Conservation (phyloP, 2,888 invertebrate genomes). For the Masnerella sp. region DNA sequence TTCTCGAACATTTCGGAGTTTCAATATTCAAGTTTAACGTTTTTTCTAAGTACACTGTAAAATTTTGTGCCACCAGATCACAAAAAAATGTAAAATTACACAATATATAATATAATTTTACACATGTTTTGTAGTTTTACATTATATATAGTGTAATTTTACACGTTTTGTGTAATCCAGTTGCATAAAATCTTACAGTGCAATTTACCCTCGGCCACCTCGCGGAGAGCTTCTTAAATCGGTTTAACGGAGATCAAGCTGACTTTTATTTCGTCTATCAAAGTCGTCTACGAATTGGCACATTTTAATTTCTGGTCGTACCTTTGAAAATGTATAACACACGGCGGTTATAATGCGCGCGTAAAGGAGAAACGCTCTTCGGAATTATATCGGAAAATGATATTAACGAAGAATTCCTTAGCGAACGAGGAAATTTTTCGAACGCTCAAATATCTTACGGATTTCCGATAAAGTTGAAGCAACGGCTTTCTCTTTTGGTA, state of each 20-base stretch:
- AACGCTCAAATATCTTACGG: conserved; percentile 35
- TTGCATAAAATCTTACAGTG: too few species aligned
- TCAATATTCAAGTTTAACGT: conserved; percentile 16
- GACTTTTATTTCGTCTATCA: conserved; percentile 15
- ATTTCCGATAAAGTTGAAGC: conserved; percentile 36
- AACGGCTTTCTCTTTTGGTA: conserved; percentile 8
- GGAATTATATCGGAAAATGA: conserved; percentile 44
- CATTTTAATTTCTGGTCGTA: conserved; percentile 14
- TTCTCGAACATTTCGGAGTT: conserved; percentile 14
- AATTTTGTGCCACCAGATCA: too few species aligned
- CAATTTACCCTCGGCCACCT: conserved; percentile 11
- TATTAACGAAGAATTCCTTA: conserved; percentile 39
- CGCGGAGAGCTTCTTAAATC: conserved; percentile 6
- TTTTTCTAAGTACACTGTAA: too few species aligned
- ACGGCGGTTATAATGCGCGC: conserved; percentile 2
- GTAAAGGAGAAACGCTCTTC: conserved; percentile 42
- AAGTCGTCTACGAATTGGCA: conserved; percentile 38
- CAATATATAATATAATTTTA: too few species aligned
- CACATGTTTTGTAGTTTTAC: too few species aligned
- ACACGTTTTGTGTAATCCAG: too few species aligned
- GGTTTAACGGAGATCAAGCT: conserved; percentile 33
- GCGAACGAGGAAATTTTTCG: conserved; percentile 25
- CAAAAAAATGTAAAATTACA: too few species aligned
- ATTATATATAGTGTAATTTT: too few species aligned
- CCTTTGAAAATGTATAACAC: conserved; percentile 7